Evolutionary conservation across 2,888 invertebrate species (phyloP).

Genomic region (Phoenoteleia sp.): DNA sequence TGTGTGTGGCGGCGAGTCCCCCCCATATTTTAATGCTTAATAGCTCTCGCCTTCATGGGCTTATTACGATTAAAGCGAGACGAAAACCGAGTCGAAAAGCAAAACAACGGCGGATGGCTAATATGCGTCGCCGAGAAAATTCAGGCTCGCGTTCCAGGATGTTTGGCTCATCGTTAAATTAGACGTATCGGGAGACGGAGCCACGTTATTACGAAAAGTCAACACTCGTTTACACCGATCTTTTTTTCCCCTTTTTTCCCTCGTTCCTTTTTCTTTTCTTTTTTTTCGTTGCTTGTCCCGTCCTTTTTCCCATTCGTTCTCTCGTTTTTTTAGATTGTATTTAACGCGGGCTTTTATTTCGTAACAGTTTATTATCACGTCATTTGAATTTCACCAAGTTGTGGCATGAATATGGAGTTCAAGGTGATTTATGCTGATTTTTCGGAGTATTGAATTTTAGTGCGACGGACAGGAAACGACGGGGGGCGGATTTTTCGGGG

Average conservation of each 20-base stretch:
- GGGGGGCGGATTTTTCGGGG: neutral
- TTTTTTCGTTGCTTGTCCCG: neutral
- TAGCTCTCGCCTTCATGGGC: conserved; percentile 83
- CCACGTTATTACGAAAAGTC: conserved; percentile 60
- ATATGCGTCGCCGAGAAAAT: conserved; percentile 69
- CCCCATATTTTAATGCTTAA: conserved; percentile 84
- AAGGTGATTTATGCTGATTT: conserved; percentile 15
- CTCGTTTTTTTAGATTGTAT: conserved; percentile 35
- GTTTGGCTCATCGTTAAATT: conserved; percentile 70
- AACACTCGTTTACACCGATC: conserved; percentile 29
- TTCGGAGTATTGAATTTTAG: conserved; percentile 25
- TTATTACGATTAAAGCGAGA: conserved; percentile 80
- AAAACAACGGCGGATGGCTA: conserved; percentile 61
- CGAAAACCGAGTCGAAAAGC: conserved; percentile 58
- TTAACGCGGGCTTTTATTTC: conserved; percentile 69
- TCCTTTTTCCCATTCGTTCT: neutral
- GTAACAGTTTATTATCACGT: conserved; percentile 70
- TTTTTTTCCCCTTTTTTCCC: neutral
- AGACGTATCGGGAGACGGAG: conserved; percentile 55
- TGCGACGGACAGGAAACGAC: neutral
- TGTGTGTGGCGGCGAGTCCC: conserved; percentile 81
- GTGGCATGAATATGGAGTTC: conserved; percentile 24
- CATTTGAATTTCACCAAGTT: conserved; percentile 64
- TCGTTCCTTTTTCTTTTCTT: neutral
- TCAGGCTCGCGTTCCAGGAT: conserved; percentile 69